Evolutionary conservation across 2,888 invertebrate species (phyloP), one percentile per base, ranked within the genome.

Genomic region (Drosophila pseudotalamancana): DNA sequence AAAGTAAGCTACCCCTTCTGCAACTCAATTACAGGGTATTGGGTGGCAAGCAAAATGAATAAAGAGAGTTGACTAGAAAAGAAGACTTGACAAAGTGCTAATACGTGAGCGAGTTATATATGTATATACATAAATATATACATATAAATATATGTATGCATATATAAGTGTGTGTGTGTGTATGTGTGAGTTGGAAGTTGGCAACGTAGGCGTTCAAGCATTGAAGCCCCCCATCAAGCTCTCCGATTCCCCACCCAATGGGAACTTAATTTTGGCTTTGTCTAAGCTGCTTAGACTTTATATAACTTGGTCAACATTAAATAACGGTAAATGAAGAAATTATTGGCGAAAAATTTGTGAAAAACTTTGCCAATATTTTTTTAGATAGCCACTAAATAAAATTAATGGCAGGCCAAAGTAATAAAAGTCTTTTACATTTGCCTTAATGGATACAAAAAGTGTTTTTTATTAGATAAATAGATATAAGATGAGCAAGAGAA

Each of bases 71-170:
- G 25, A 34, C n/a, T n/a, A 39, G 37, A 18, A 50, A 25, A 37
- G 55, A 18, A 50, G 27, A 61, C 32, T 49, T 62, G 72, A 64
- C 59, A 65, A 85, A 85, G 82, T 85, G 85, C 63, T 82, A 82
- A 85, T 78, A 73, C 70, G 70, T 67, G 75, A 56, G 84, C 55
- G 73, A 75, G 68, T 12, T 57, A 25, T 32, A 31, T 19, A 12
- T n/a, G 16, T 8, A 19, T 3, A 42, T 14, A 23, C n/a, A 12
- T n/a, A 21, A n/a, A 37, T 12, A 39, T 31, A 25, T 25, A 39
- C 18, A 14, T 29, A 27, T n/a, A 21, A 6, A 31, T 29, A 6
- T 12, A 6, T 37, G 9, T 49, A 19, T 54, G 11, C 31, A 14
- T 16, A 21, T 6, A 37, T 37, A 14, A 6, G 11, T 19, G 6